Base-by-base conservation (phyloP, 2,888 invertebrate species). In the Dasypolia templi region DNA sequence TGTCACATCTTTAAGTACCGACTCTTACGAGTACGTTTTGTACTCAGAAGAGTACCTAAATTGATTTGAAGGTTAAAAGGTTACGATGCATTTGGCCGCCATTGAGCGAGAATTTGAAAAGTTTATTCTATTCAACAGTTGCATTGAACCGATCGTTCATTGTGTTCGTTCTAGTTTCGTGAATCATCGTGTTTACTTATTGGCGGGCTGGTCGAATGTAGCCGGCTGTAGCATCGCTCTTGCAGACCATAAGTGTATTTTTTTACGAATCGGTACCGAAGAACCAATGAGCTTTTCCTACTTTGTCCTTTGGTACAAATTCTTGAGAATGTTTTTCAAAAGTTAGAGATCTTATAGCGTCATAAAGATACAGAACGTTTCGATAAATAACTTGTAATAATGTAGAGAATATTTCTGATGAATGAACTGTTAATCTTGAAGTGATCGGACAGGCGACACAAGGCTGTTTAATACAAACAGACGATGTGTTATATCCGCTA, bases 21-120 rank as follows among this genome's bases (percentile, higher is more conserved):
- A 56, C 9, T 56, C 32, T 32, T 32, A 32, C 29, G 46, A 63
- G 46, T 46, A 46, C 22, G 32, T 32, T 32, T n/a, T 63, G 29
- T 39, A 39, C 35, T 69, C 26, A 56, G 19, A 59, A 55, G 73
- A 71, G 35, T 74, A n/a, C n/a, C n/a, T n/a, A 70, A 76, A 83
- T 49, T 65, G n/a, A 65, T 75, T 67, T 72, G 66, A 72, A 77
- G 77, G 80, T 77, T 71, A 72, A 72, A 83, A 83, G 81, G 77
- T 75, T 72, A 80, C 77, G 83, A 75, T 83, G 77, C 82, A 82
- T 82, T 82, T 56, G 82, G 71, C 12, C 32, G 46, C 72, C 61
- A 86, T 86, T 86, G 77, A 84, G 53, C 67, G 72, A 71, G 72
- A 77, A 79, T 84, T 86, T 81, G 69, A 86, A 82, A 84, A 82